phyloP scores from a whole-genome alignment of 2,113 vertebrate genomes.

The Rhineura floridana region DNA sequence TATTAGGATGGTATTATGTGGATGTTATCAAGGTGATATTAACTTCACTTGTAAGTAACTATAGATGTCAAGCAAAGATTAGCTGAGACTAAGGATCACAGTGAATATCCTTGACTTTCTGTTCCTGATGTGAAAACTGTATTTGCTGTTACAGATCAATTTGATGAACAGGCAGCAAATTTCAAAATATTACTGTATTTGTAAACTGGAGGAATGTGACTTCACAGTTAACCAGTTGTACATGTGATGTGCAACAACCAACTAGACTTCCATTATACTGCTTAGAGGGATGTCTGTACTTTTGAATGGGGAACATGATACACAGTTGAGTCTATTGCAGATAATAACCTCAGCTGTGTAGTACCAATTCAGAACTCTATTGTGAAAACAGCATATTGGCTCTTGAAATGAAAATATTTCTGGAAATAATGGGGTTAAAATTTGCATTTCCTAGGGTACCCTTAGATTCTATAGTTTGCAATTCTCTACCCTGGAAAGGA shows the following conservation, averaged over 20 bases:
- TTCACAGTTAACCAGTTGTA: not conserved
- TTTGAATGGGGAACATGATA: not conserved
- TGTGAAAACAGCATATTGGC: not conserved
- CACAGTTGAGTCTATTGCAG: not conserved
- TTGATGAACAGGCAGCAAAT: not conserved
- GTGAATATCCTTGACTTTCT: not conserved
- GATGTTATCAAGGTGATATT: not conserved
- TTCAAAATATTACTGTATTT: not conserved
- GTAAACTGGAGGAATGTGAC: not conserved
- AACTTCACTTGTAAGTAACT: not conserved
- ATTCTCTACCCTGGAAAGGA: constrained; percentile 24
- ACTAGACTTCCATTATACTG: not conserved
- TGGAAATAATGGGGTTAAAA: not conserved
- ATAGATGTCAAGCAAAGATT: not conserved
- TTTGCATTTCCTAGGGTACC: not conserved
- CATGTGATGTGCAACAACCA: not conserved
- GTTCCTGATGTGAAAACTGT: not conserved
- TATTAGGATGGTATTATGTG: not conserved
- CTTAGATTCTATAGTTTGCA: not conserved
- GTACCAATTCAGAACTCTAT: not conserved
- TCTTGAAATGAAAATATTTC: not conserved
- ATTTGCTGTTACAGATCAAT: not conserved
- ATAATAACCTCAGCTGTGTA: not conserved
- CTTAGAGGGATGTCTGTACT: not conserved
- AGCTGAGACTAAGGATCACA: not conserved